A percentile compares a stretch with the other conserved stretches of the same genome.
phyloP scores from a whole-genome alignment of 2,113 vertebrate species.

The Sander vitreus region DNA sequence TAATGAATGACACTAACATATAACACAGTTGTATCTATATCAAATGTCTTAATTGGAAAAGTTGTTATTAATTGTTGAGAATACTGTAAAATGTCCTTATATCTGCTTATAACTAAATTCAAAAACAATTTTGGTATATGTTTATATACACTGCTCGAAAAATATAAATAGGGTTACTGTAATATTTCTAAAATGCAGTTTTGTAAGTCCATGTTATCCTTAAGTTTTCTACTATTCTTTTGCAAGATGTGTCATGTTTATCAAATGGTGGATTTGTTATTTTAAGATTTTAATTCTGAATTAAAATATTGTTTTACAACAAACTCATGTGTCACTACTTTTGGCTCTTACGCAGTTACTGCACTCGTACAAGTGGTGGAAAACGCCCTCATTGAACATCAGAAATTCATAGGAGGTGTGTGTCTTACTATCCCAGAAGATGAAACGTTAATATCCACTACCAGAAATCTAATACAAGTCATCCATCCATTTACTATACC shows the following conservation, averaged over 20 bases:
- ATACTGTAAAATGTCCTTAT: background rate
- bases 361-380: background rate
- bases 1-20: background rate
- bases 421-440: background rate
- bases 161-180: background rate
- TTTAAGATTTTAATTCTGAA: background rate
- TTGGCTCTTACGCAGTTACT: background rate
- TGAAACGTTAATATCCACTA: background rate
- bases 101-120: background rate
- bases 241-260: background rate
- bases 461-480: background rate
- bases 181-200: background rate
- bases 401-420: background rate
- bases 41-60: background rate
- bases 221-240: background rate
- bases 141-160: background rate
- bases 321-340: background rate
- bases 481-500: background rate
- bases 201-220: background rate
- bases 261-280: too few species aligned
- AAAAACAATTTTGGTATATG: background rate
- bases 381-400: constrained; percentile 5
- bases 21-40: background rate
- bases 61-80: background rate
- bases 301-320: background rate